Evolutionary conservation across 2,888 invertebrate genomes (phyloP), one percentile per base, ranked within the genome.

Genomic region (Leptinotarsa rubiginosa): DNA sequence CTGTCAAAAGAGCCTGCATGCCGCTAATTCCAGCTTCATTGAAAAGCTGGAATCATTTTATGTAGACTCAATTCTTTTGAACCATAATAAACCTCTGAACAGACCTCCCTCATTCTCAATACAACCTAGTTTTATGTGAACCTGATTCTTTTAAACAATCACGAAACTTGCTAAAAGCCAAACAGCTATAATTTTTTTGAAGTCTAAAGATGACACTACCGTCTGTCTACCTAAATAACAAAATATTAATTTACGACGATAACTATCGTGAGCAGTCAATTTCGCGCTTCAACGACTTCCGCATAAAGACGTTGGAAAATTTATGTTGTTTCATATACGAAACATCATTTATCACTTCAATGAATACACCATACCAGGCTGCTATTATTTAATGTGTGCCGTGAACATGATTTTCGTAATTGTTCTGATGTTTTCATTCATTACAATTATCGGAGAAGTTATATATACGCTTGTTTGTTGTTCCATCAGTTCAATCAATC

Each of bases 281-380:
- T 62, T 62, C 62, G 62, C 62, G 62, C 62, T 25, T 16, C 31
- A 62, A 41, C 62, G 56, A 56, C 56, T 56, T 56, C 56, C 56
- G 62, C 62, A 62, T 62, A 62, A 62, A 62, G 62, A 62, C 41
- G 62, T 62, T 62, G 16, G 62, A 41, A 62, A 31, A 62, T 62
- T 62, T 62, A 62, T n/a, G 62, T 62, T 62, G 31, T 15, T 62
- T 41, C 62, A 62, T 62, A 62, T 62, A 62, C 62, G 41, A 18
- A 62, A 62, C n/a, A 62, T 62, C 62, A 62, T 62, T 62, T 62
- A 62, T 62, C 62, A 62, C 62, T 62, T 62, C 62, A 62, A 62
- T 62, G 41, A 62, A 41, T 62, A 62, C 62, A n/a, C 41, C 12
- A n/a, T 25, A 56, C 56, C 56, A 20, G 56, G 15, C 56, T 41